Percentiles rank a stretch among this genome's conserved stretches.
Conservation (phyloP, 1,140 invertebrate species). For the Heterodera schachtii region DNA sequence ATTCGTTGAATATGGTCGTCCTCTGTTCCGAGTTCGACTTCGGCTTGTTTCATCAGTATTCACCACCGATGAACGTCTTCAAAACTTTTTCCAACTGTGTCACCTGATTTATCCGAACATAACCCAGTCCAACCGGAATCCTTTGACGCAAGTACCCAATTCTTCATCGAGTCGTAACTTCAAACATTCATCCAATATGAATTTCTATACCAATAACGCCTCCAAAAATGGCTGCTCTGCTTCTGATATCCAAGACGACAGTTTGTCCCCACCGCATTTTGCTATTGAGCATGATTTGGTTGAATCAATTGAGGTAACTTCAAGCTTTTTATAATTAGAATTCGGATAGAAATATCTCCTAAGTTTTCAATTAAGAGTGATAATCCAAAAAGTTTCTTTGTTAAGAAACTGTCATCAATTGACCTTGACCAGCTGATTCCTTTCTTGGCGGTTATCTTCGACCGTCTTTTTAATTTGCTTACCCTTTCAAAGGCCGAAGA, state of each 20-base stretch:
- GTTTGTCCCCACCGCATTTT: conserved; percentile 9
- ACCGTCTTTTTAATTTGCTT: conserved; percentile 53
- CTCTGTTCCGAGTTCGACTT: conserved; percentile 44
- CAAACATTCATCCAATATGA: conserved; percentile 14
- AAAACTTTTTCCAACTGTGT: conserved; percentile 61
- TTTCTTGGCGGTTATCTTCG: conserved; percentile 52
- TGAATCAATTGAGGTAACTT: conserved; percentile 1
- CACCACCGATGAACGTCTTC: conserved; percentile 43
- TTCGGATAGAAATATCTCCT: background rate
- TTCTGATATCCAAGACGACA: conserved; percentile 18
- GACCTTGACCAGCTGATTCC: conserved; percentile 54
- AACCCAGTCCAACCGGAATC: background rate
- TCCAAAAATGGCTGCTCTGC: conserved; percentile 15
- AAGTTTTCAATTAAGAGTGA: too few species aligned
- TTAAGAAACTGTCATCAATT: conserved; percentile 47
- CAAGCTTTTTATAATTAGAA: background rate
- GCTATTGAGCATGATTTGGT: conserved; percentile 2
- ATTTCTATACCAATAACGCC: conserved; percentile 4
- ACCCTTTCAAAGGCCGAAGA: conserved; percentile 40
- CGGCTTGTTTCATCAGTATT: conserved; percentile 51
- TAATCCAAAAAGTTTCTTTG: background rate
- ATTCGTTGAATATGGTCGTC: conserved; percentile 44
- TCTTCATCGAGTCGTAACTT: background rate
- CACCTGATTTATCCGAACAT: conserved; percentile 30
- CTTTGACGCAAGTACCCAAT: background rate